Conservation (phyloP, 37 sponge, comb jelly and placozoan genomes). For the Theonella swinhoei region DNA sequence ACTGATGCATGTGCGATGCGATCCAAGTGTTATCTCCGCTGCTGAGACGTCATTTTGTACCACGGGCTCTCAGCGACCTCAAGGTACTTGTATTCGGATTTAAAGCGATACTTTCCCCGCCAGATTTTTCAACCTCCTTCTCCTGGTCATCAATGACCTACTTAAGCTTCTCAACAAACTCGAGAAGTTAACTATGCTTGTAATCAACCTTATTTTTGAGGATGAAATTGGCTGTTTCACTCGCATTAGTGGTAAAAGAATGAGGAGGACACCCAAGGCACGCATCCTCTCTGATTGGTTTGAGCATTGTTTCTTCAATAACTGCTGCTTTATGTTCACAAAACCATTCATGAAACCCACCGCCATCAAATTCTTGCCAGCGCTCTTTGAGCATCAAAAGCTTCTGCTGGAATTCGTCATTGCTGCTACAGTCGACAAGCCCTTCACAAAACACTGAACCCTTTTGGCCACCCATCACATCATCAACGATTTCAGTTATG, state of each 20-base stretch:
- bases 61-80: conserved; percentile 17
- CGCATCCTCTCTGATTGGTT: conserved; percentile 21
- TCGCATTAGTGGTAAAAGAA: conserved; percentile 41
- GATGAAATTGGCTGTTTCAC: conserved; percentile 34
- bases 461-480: conserved; percentile 39
- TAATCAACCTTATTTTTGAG: conserved; percentile 40
- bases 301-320: conserved; percentile 14
- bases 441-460: conserved; percentile 46
- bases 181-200: conserved; percentile 34
- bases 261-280: conserved; percentile 39
- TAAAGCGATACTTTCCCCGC: conserved; percentile 24
- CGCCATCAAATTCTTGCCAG: conserved; percentile 9
- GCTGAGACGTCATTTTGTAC: conserved; percentile 29
- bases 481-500: conserved; percentile 37
- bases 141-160: conserved; percentile 31
- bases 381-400: background rate
- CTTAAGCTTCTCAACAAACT: conserved; percentile 15
- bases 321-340: background rate
- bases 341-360: conserved; percentile 21
- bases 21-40: conserved; percentile 3
- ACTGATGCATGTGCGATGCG: conserved; percentile 1
- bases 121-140: conserved; percentile 34
- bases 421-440: conserved; percentile 13
- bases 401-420: conserved; percentile 23
- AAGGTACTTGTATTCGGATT: conserved; percentile 10